Conservation (phyloP, 2,888 invertebrate genomes). For the Acanthococcus lagerstroemiae region DNA sequence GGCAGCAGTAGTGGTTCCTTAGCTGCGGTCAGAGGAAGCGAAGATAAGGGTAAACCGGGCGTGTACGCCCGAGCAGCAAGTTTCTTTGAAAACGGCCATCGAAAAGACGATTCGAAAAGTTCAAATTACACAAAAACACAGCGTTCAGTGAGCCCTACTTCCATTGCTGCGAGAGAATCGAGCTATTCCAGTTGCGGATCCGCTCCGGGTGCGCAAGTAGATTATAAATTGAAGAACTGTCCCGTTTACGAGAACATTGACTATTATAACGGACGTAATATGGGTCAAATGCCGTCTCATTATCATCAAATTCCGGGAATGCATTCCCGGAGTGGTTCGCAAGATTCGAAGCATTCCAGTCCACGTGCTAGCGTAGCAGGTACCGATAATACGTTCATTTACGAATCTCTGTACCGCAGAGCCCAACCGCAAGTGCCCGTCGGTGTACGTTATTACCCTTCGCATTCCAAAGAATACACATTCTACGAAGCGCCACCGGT, state of each 20-base stretch:
- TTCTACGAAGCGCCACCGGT: conserved; percentile 46
- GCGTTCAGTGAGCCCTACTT: background rate
- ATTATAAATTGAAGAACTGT: conserved; percentile 38
- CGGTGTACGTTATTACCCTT: conserved; percentile 42
- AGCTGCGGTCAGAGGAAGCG: background rate
- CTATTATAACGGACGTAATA: conserved; percentile 56
- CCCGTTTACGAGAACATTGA: conserved; percentile 76
- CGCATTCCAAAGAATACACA: conserved; percentile 40
- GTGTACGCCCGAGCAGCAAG: background rate
- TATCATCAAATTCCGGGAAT: conserved; percentile 49
- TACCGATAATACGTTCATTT: conserved; percentile 42
- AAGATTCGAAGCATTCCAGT: conserved; percentile 46
- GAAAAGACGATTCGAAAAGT: conserved; percentile 6
- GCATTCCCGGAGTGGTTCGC: conserved; percentile 43
- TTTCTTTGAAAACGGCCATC: conserved; percentile 9
- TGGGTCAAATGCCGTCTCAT: conserved; percentile 48
- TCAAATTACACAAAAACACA: background rate
- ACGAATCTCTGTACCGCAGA: conserved; percentile 54
- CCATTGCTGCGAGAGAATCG: background rate
- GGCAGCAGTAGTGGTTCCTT: background rate
- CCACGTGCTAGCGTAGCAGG: conserved; percentile 42
- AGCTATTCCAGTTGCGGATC: background rate
- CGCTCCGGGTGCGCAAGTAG: background rate
- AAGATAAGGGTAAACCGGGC: background rate
- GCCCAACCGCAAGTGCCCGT: conserved; percentile 70